Evolutionary conservation across 2,888 invertebrate species (phyloP).

Genomic region (Dicyrtomina minuta): DNA sequence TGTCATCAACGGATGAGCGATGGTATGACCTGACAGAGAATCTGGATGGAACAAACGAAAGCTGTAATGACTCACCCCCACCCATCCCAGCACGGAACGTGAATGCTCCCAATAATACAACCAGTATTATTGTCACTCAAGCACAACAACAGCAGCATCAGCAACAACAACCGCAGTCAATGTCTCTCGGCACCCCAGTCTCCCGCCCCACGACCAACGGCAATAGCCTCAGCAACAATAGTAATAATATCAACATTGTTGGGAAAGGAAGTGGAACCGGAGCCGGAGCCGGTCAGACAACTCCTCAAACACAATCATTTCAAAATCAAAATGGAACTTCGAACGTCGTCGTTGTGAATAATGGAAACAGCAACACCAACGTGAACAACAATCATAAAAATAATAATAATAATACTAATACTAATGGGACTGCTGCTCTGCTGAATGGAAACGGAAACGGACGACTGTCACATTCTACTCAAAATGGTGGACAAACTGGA

Average conservation of each 20-base stretch:
- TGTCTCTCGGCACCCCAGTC: neutral
- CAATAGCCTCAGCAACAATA: neutral
- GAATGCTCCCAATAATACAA: neutral
- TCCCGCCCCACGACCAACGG: slow-evolving; percentile 19
- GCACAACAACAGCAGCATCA: neutral
- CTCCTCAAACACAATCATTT: slow-evolving; percentile 8
- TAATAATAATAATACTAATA: slow-evolving; percentile 15
- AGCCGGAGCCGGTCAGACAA: slow-evolving; percentile 1
- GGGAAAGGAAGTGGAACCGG: slow-evolving; percentile 21
- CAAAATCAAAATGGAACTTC: slow-evolving; percentile 31
- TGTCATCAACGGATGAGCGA: slow-evolving; percentile 65
- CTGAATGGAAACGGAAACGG: slow-evolving; percentile 6
- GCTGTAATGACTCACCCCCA: slow-evolving; percentile 42
- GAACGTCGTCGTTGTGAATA: slow-evolving; percentile 17
- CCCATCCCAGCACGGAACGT: slow-evolving; percentile 49
- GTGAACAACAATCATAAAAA: slow-evolving; percentile 13
- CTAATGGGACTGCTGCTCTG: neutral
- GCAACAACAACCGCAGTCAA: neutral
- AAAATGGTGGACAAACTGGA: neutral
- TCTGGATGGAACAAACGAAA: slow-evolving; percentile 48
- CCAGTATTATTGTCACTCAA: slow-evolving; percentile 7
- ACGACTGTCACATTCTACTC: neutral
- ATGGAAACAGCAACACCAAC: slow-evolving; percentile 16
- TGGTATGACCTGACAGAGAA: slow-evolving; percentile 61
- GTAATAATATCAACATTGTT: slow-evolving; percentile 6